A percentile compares a stretch with the other conserved stretches of the same genome.
Evolutionary conservation across 30 jellyfish, hydroid and myxozoan genomes (phyloP).

Genomic region (Hydra vulgaris): DNA sequence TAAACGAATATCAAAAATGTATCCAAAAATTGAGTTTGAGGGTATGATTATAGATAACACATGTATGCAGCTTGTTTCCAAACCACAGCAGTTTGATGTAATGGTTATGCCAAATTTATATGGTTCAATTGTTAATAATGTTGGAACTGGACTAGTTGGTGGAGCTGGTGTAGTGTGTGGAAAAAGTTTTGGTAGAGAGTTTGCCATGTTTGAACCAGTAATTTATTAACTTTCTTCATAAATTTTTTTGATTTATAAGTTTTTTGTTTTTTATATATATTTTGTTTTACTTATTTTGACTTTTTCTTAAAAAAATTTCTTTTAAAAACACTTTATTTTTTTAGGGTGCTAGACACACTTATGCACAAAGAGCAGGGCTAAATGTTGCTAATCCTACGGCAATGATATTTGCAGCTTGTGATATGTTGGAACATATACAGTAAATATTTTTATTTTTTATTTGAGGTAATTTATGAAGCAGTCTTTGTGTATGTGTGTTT

Average conservation of each 20-base stretch:
- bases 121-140: conserved; percentile 88
- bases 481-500: no score
- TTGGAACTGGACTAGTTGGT: conserved; percentile 91
- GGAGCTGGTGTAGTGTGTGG: conserved; percentile 99
- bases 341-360: conserved; percentile 95
- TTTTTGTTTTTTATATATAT: no score
- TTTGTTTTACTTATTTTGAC: no score
- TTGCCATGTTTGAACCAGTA: conserved; percentile 88
- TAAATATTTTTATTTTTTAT: no score
- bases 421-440: conserved; percentile 91
- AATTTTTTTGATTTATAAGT: no score
- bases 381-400: conserved; percentile 95
- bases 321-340: neutral
- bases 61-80: conserved; percentile 96
- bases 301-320: no score
- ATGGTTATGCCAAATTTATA: conserved; percentile 85
- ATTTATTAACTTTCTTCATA: conserved; percentile 3
- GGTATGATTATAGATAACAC: conserved; percentile 95
- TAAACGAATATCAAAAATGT: conserved; percentile 48
- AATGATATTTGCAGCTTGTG: conserved; percentile 72
- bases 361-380: conserved; percentile 91
- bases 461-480: no score
- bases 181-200: conserved; percentile 65
- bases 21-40: conserved; percentile 76
- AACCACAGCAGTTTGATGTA: conserved; percentile 84